Percentiles rank a stretch among this genome's conserved stretches.
Evolutionary conservation across 2,113 vertebrate species (phyloP).

Genomic region (Cariama cristata): DNA sequence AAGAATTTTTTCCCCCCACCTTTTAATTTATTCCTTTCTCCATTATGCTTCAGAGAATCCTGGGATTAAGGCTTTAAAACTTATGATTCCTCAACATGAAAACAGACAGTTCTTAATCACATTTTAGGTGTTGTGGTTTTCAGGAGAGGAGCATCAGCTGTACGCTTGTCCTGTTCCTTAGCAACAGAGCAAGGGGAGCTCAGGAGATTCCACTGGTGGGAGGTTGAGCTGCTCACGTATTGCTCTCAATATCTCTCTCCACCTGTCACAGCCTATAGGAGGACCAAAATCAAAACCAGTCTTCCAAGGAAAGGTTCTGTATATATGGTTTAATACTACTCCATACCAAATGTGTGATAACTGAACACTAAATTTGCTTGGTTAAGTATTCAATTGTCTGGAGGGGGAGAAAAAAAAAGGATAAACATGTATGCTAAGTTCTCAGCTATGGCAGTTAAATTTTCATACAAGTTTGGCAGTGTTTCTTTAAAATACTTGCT

Average conservation of each 20-base stretch:
- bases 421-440: background rate
- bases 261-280: background rate
- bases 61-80: constrained; percentile 23
- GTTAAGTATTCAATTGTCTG: background rate
- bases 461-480: background rate
- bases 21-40: constrained; percentile 48
- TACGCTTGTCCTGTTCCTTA: constrained; percentile 51
- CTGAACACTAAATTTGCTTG: background rate
- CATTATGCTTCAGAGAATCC: constrained; percentile 28
- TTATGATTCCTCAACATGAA: constrained; percentile 39
- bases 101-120: constrained; percentile 44
- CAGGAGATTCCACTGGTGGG: constrained; percentile 25
- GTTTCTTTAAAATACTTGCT: background rate
- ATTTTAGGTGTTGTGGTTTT: constrained; percentile 37
- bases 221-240: background rate
- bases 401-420: background rate
- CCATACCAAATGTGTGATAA: background rate
- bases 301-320: background rate
- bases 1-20: background rate
- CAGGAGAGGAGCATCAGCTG: background rate
- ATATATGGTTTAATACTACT: background rate
- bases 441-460: background rate
- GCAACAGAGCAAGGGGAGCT: constrained; percentile 57
- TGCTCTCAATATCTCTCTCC: background rate
- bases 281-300: background rate